A percentile compares a stretch with the other conserved stretches of the same genome.
Evolutionary conservation across 2,113 vertebrate species (phyloP).

Genomic region (Camelus bactrianus): DNA sequence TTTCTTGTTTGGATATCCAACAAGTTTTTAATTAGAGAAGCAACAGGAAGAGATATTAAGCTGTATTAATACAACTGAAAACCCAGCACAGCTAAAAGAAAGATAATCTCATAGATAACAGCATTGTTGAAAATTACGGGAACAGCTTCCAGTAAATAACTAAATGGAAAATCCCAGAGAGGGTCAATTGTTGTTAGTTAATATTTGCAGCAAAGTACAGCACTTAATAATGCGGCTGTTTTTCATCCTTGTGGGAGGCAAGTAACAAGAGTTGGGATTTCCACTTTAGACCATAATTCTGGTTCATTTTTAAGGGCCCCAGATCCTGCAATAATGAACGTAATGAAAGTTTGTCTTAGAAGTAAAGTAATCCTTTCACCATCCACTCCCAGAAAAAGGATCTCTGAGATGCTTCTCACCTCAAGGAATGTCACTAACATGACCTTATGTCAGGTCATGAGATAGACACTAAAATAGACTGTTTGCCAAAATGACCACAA

Average conservation of each 20-base stretch:
- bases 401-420: neutral
- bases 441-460: neutral
- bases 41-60: conserved; percentile 80
- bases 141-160: conserved; percentile 72
- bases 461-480: neutral
- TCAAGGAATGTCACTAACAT: neutral
- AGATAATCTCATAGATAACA: conserved; percentile 71
- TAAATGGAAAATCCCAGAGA: conserved; percentile 72
- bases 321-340: neutral
- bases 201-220: conserved; percentile 64
- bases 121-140: conserved; percentile 67
- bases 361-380: neutral
- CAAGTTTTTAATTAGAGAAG: conserved; percentile 81
- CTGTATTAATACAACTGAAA: conserved; percentile 79
- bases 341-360: neutral
- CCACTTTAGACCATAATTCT: neutral
- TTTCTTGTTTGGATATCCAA: conserved; percentile 79
- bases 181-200: conserved; percentile 72
- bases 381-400: neutral
- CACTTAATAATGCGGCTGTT: conserved; percentile 47
- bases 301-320: neutral
- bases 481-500: neutral
- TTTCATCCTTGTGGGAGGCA: conserved; percentile 29
- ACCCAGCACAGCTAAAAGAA: conserved; percentile 79
- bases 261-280: conserved; percentile 40